Evolutionary conservation across 2,888 invertebrate species (phyloP), one percentile per base, ranked within the genome.

Genomic region (Shargacucullia verbasci): DNA sequence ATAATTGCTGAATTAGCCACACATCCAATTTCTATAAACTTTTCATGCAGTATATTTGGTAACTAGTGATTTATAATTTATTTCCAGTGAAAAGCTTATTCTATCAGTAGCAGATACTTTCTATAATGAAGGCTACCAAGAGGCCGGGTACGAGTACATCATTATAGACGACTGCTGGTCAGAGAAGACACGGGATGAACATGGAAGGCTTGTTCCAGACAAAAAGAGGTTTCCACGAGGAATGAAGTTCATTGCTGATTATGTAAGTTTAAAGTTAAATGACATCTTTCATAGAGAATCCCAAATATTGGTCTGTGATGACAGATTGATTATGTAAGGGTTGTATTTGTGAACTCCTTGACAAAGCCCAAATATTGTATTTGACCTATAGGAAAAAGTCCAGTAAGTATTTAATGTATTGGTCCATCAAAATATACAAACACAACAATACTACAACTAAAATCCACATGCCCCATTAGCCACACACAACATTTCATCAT

Each of bases 141-240:
- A 95, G 59, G 96, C 95, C 0, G 97, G 97, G 0, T 97, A 96
- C 79, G 95, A 96, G 72, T 97, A 97, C 79, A 94, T 97, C 0
- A 95, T 96, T 27, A 95, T 97, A 39, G 97, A 97, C 80, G 97
- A 97, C 82, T 97, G 97, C 80, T 97, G 97, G 97, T 91, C 96
- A 15, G 95, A 96, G 59, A 92, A 84, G 58, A 59, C 89, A 0
- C 87, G 97, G 37, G 96, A 96, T 74, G 61, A 74, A 0, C 73
- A 90, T 9, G 95, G 96, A 0, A 90, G 88, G 64, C 92, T 97
- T 0, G 95, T 96, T 6, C 91, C 97, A 0, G 96, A 97, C 84
- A 94, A 87, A 1, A 79, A 90, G 41, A 93, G 97, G 62, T 97
- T 97, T 82, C 97, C 97, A 0, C 92, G 89, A 62, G 97, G 97